Conservation (phyloP, 2,113 vertebrate species). For the Nothoprocta pentlandii region DNA sequence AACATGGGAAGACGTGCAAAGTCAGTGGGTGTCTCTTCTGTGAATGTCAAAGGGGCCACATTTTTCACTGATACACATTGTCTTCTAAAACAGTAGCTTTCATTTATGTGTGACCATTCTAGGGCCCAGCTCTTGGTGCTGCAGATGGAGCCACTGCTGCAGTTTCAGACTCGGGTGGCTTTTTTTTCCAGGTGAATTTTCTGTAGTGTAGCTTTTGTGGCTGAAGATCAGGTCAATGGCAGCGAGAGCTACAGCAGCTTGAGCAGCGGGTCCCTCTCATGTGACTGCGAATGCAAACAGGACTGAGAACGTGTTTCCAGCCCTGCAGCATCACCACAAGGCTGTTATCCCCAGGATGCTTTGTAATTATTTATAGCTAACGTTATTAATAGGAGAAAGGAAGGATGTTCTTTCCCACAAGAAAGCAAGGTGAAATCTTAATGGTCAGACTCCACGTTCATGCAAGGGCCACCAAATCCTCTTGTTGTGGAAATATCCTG, state of each 20-base stretch:
- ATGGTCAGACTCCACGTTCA: rapidly evolving
- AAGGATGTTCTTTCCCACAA: not conserved
- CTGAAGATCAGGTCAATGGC: not conserved
- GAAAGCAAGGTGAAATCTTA: not conserved
- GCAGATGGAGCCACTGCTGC: not conserved
- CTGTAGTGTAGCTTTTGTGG: not conserved
- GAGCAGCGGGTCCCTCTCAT: not conserved
- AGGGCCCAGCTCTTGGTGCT: not conserved
- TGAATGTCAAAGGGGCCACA: not conserved
- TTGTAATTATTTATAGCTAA: not conserved
- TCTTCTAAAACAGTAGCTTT: not conserved
- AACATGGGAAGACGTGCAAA: not conserved
- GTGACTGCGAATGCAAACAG: not conserved
- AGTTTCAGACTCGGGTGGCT: not conserved
- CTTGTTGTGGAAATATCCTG: not conserved
- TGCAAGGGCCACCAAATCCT: not conserved
- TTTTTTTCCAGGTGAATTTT: not conserved
- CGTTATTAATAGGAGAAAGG: not conserved
- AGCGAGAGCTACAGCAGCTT: not conserved
- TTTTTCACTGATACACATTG: not conserved
- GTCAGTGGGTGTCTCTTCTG: not conserved
- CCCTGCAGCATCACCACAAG: not conserved
- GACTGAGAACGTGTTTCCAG: not conserved
- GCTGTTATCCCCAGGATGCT: not conserved
- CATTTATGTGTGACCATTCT: not conserved